A percentile compares a stretch with the other conserved stretches of the same genome.
Evolutionary conservation across 2,888 invertebrate species (phyloP).

Genomic region (Mylabris sibirica): DNA sequence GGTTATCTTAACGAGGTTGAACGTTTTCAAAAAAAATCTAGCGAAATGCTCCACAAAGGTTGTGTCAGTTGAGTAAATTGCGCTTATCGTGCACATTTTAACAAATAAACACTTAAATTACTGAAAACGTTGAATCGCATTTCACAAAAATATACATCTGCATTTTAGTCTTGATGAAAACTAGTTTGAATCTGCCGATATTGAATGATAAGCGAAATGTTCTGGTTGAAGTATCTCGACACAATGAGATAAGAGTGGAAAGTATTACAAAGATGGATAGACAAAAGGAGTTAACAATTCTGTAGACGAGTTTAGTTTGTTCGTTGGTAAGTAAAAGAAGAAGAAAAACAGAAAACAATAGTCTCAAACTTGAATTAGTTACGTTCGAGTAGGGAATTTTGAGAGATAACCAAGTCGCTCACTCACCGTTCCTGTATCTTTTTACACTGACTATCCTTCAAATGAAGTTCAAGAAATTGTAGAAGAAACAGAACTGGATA

Average conservation of each 20-base stretch:
- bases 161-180: slow-evolving; percentile 1
- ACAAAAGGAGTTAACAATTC: slow-evolving; percentile 31
- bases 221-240: neutral
- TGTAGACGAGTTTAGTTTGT: slow-evolving; percentile 20
- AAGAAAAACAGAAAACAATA: slow-evolving; percentile 56
- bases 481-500: slow-evolving; percentile 45
- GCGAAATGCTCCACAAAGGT: slow-evolving; percentile 40
- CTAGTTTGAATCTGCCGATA: neutral
- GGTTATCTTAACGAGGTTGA: slow-evolving; percentile 44
- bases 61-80: slow-evolving; percentile 41
- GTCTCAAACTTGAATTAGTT: slow-evolving; percentile 63
- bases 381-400: slow-evolving; percentile 62
- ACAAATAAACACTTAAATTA: slow-evolving; percentile 45
- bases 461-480: slow-evolving; percentile 55
- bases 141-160: neutral
- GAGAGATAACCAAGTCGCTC: slow-evolving; percentile 56
- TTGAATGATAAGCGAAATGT: neutral
- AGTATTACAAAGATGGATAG: slow-evolving; percentile 25
- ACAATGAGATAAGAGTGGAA: neutral
- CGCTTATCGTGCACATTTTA: slow-evolving; percentile 45
- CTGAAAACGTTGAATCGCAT: slow-evolving; percentile 22
- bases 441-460: slow-evolving; percentile 23
- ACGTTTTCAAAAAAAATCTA: slow-evolving; percentile 29
- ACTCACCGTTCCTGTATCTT: neutral
- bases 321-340: slow-evolving; percentile 26